Evolutionary conservation across 2,113 vertebrate species (phyloP), one percentile per base, ranked within the genome.

Genomic region (Setophaga kirtlandii): DNA sequence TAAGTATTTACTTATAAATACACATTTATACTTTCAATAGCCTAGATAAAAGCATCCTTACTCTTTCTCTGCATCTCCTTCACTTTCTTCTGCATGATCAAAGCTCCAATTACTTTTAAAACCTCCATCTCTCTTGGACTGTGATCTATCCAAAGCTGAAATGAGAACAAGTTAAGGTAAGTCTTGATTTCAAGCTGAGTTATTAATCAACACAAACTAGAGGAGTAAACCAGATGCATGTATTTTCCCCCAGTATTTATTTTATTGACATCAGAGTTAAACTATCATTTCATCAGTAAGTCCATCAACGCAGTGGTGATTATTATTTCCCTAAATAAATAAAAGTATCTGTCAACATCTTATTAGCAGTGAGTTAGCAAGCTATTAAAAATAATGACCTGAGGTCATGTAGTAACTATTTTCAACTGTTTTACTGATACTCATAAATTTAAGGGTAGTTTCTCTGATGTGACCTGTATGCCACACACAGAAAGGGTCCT

Each of bases 61-160:
- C 99, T 99, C 98, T 97, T 99, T 99, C 94, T 98, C 98, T 97
- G 97, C 95, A 97, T 99, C 98, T 98, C 98, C 98, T 97, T 99
- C 98, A 97, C 97, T 98, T 98, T 98, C 99, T 97, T 98, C 98
- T 95, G 97, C 96, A 94, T 98, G 98, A 97, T 98, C 98, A 98
- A 98, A 99, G 98, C 98, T 99, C 99, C 99, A 99, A 97, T 98
- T 99, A 98, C 97, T 98, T 98, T 98, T 99, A 99, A 98, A 99
- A 91, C 99, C 99, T 98, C 99, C 98, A 98, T 99, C 99, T 97
- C 97, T 98, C 97, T 98, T 98, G 98, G 98, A 97, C 81, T 99
- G 98, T 95, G 99, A 98, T 98, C 98, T 98, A 97, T 98, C 98
- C 98, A 99, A 98, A 97, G 99, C 99, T 99, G 98, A 97, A 98